Conservation (phyloP, 1,140 invertebrate genomes). For the Heliconius congener region DNA sequence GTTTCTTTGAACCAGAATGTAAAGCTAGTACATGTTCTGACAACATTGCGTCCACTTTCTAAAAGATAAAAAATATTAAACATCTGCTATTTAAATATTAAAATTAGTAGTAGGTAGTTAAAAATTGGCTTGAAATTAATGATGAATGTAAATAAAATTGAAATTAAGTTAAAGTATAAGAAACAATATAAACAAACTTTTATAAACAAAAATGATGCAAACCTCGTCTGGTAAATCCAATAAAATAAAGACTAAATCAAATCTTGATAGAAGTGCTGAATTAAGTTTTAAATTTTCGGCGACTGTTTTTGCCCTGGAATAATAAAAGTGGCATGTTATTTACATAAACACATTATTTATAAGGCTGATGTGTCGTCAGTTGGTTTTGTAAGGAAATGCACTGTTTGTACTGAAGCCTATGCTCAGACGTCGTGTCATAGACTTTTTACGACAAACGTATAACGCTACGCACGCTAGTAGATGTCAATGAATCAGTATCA, state of each 20-base stretch:
- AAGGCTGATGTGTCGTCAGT: neutral
- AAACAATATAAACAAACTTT: neutral
- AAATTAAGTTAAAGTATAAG: too few relatives aligned
- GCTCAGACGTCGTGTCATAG: too few relatives aligned
- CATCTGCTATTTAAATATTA: neutral
- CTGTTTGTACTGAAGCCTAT: too few relatives aligned
- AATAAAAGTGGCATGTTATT: conserved; percentile 11
- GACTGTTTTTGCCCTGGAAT: conserved; percentile 88
- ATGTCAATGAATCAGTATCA: too few relatives aligned
- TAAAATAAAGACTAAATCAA: conserved; percentile 96
- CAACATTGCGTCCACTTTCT: conserved; percentile 87
- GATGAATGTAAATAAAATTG: too few relatives aligned
- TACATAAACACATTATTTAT: neutral
- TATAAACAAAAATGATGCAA: neutral
- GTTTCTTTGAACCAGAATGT: conserved; percentile 82
- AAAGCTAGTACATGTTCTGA: conserved; percentile 91
- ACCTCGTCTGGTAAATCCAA: conserved; percentile 91
- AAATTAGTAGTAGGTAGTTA: too few relatives aligned
- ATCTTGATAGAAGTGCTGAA: conserved; percentile 92
- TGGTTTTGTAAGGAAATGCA: too few relatives aligned
- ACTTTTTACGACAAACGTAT: too few relatives aligned
- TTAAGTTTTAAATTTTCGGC: conserved; percentile 95
- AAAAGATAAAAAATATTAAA: conserved; percentile 36
- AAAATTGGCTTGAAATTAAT: too few relatives aligned
- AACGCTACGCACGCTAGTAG: too few relatives aligned